Base-by-base conservation (phyloP, 2,888 invertebrate species). In the Erebia ligea region DNA sequence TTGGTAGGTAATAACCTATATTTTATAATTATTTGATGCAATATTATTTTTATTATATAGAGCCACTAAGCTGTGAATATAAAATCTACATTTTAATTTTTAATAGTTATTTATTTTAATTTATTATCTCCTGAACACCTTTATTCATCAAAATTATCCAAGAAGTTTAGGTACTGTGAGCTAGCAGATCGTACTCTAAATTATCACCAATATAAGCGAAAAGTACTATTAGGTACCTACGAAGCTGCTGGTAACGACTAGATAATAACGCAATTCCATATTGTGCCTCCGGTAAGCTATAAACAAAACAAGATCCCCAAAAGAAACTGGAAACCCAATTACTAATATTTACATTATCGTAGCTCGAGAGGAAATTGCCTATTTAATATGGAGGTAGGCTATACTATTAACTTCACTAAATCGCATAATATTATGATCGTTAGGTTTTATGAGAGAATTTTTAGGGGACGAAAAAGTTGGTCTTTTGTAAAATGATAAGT, bases 331-430 rank as follows among this genome's bases (percentile, higher is more conserved):
- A 21, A 48, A 25, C 48, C 62, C 48, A 62, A 62, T 48, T 62
- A 62, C 48, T 62, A 48, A 48, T 62, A 45, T 62, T 48, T 45
- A 62, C 62, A 62, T 62, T 62, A 62, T 21, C 62, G 45, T 62
- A 48, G 48, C 62, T 62, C 48, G 21, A 21, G 45, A 48, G 48
- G 21, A 15, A 48, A 62, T 62, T 21, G 42, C 62, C 62, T 62
- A 48, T 62, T 62, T 62, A 62, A 62, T 48, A 62, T 61, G 61
- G 40, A 62, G 62, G 62, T 62, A 48, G 45, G 62, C 62, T 48
- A 21, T 62, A 34, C 5, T 34, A 34, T 34, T 34, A 61, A 42
- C 34, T 34, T 34, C 59, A 42, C 42, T 17, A 34, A 19, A 61
- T 61, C 61, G 61, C 45, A 45, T 62, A 48, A 48, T 62, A 62